phyloP scores from a whole-genome alignment of 2,797 vertebrate genomes.

The Cichlasoma orientale region DNA sequence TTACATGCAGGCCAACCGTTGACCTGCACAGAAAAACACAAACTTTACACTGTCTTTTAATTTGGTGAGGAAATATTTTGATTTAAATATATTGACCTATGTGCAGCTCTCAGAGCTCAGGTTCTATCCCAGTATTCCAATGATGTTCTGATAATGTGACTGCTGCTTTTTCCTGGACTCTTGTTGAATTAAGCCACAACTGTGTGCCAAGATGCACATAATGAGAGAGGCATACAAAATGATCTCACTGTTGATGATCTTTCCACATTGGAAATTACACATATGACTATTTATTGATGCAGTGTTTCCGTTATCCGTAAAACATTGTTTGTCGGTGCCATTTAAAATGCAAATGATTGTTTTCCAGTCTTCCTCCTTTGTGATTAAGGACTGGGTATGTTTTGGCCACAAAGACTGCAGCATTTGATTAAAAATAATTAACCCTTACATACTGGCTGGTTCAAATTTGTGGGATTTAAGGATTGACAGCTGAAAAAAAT shows the following conservation, averaged over 20 bases:
- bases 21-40: slow-evolving; percentile 8
- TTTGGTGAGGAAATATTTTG: neutral
- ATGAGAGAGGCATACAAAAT: slow-evolving; percentile 14
- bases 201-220: slow-evolving; percentile 4
- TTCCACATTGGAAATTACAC: neutral
- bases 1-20: neutral
- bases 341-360: neutral
- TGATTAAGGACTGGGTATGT: neutral
- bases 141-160: slow-evolving; percentile 9
- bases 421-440: neutral
- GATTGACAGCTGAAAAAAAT: neutral
- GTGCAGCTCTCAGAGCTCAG: neutral
- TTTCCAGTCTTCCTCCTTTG: neutral
- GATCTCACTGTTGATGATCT: slow-evolving; percentile 16
- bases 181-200: slow-evolving; percentile 24
- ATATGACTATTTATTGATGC: neutral
- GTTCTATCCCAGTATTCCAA: neutral
- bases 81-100: neutral
- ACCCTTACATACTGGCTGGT: neutral
- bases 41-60: neutral
- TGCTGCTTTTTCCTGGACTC: neutral
- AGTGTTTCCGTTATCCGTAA: neutral
- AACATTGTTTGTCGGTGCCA: neutral
- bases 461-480: neutral
- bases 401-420: neutral